phyloP scores from a whole-genome alignment of 2,888 invertebrate species.

The Dione vanillae region DNA sequence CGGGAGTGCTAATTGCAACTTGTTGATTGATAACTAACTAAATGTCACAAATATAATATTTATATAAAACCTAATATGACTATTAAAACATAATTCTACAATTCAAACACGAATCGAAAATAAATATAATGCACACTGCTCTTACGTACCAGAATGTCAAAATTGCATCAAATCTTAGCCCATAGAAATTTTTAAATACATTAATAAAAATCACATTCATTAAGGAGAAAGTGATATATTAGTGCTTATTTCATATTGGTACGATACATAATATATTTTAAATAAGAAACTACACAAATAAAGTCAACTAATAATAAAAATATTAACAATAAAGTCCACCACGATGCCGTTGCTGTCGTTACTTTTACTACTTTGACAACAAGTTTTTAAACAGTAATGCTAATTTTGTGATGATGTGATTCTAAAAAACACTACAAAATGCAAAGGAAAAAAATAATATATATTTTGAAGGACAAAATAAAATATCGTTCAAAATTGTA shows the following conservation, averaged over 20 bases:
- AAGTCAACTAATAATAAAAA: constrained; percentile 6
- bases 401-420: constrained; percentile 24
- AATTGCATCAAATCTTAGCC: neutral
- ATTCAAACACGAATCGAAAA: constrained; percentile 28
- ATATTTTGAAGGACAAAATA: constrained; percentile 57
- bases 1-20: constrained; percentile 17
- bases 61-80: constrained; percentile 10
- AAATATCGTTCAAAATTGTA: constrained; percentile 54
- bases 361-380: neutral
- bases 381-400: constrained; percentile 14
- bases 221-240: constrained; percentile 29
- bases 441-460: constrained; percentile 57
- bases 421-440: constrained; percentile 64
- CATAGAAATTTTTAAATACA: neutral
- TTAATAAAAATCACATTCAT: constrained; percentile 33
- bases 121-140: constrained; percentile 30
- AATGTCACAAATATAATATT: constrained; percentile 31
- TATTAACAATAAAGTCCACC: constrained; percentile 20
- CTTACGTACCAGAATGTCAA: constrained; percentile 23
- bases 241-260: constrained; percentile 2
- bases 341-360: constrained; percentile 6
- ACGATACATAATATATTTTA: constrained; percentile 7
- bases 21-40: constrained; percentile 31
- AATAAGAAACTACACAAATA: neutral
- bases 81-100: constrained; percentile 18